These are phyloP conservation scores for Eriosoma lanigerum DNA, from an alignment of 1,140 invertebrate genomes.

Conservation along the genomic window DNA sequence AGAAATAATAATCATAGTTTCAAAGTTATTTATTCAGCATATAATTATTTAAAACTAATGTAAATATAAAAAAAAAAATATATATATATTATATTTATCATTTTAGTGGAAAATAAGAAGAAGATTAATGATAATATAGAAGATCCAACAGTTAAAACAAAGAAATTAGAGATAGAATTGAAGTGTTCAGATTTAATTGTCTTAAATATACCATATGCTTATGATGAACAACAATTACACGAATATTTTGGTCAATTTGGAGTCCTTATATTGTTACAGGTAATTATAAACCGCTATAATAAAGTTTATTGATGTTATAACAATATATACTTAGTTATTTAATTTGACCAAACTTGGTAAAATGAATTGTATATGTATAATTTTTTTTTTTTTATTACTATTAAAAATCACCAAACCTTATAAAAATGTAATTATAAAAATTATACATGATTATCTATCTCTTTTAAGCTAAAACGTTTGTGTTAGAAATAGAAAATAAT, in stretches of 20 bases:
- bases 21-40: neutral
- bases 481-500: too few species aligned
- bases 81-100: neutral
- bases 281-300: constrained; percentile 58
- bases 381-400: too few species aligned
- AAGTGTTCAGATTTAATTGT: constrained; percentile 97
- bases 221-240: constrained; percentile 89
- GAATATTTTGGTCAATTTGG: constrained; percentile 96
- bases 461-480: too few species aligned
- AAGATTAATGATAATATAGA: constrained; percentile 93
- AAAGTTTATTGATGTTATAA: neutral
- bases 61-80: too few species aligned
- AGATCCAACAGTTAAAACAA: constrained; percentile 88
- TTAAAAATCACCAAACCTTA: too few species aligned
- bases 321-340: too few species aligned
- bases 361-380: too few species aligned
- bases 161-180: constrained; percentile 84
- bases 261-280: constrained; percentile 93
- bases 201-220: constrained; percentile 94
- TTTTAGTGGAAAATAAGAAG: constrained; percentile 82
- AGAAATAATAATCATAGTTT: too few species aligned
- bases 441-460: too few species aligned
- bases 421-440: too few species aligned
- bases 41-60: too few species aligned
- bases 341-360: too few species aligned